Percentiles rank a stretch among this genome's conserved stretches.
Conservation (phyloP, 2,888 invertebrate species). For the Teleiodes luculella region DNA sequence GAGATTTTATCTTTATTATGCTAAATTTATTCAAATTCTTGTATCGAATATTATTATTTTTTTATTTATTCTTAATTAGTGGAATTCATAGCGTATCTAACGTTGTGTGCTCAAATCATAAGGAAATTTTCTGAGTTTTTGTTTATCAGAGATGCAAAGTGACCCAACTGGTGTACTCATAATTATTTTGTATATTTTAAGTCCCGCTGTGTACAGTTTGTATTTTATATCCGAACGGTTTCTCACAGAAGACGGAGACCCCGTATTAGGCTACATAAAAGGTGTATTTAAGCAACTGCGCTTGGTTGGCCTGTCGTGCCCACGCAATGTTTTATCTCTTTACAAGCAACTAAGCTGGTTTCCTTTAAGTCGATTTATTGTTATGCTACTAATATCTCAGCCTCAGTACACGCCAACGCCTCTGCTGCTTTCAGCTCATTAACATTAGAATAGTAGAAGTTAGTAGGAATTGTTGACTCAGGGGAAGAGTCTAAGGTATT, state of each 20-base stretch:
- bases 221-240: slow-evolving; percentile 27
- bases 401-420: slow-evolving; percentile 58
- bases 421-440: slow-evolving; percentile 57
- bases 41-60: not conserved
- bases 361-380: slow-evolving; percentile 69
- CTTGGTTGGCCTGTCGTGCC: slow-evolving; percentile 52
- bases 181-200: slow-evolving; percentile 26
- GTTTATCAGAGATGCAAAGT: not conserved
- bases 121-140: not conserved
- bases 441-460: slow-evolving; percentile 51
- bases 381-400: slow-evolving; percentile 64
- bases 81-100: slow-evolving; percentile 1
- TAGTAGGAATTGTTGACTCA: slow-evolving; percentile 14
- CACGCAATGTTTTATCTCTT: slow-evolving; percentile 72
- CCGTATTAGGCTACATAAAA: slow-evolving; percentile 63
- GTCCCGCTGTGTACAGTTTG: slow-evolving; percentile 20
- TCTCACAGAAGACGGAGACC: slow-evolving; percentile 33
- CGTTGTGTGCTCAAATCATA: slow-evolving; percentile 25
- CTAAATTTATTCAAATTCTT: slow-evolving; percentile 9
- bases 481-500: not conserved
- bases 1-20: slow-evolving; percentile 13
- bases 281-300: slow-evolving; percentile 65
- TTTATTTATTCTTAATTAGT: slow-evolving; percentile 4
- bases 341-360: slow-evolving; percentile 63
- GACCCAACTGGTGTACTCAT: not conserved